These are phyloP conservation scores for Amblyornis subalaris DNA, from an alignment of 2,113 vertebrate genomes.

Conservation along the genomic window DNA sequence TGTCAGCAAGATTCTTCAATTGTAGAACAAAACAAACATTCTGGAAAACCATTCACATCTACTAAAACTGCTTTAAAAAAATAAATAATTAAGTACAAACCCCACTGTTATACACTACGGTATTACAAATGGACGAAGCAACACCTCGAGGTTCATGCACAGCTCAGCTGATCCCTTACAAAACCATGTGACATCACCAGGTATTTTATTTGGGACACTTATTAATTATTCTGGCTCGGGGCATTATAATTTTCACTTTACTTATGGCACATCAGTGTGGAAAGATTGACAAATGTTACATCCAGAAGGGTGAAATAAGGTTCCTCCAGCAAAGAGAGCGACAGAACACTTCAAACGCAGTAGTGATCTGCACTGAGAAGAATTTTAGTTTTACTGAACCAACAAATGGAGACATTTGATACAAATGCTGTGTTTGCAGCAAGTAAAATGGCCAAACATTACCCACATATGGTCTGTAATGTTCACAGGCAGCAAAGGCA, in stretches of 20 bases:
- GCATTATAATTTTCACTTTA: background rate
- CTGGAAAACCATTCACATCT: constrained; percentile 53
- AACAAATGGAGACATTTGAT: background rate
- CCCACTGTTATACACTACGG: background rate
- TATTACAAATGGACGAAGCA: constrained; percentile 39
- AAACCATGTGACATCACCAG: background rate
- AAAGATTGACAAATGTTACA: background rate
- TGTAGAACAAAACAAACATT: constrained; percentile 29
- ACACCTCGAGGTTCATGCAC: background rate
- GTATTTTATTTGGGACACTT: background rate
- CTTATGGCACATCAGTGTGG: background rate
- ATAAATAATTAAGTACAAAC: constrained; percentile 68
- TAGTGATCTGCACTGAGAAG: background rate
- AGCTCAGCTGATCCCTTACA: background rate
- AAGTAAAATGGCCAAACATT: background rate
- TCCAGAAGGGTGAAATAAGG: background rate
- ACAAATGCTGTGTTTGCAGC: background rate
- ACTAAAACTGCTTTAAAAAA: constrained; percentile 57
- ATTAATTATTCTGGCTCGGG: background rate
- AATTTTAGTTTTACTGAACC: background rate
- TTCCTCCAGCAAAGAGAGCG: background rate
- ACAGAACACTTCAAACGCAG: background rate
- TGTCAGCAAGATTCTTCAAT: background rate
- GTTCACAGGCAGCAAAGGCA: background rate
- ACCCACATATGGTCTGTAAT: background rate